Conservation (phyloP, 1,140 invertebrate genomes). For the Pogonognathellus flavescens region DNA sequence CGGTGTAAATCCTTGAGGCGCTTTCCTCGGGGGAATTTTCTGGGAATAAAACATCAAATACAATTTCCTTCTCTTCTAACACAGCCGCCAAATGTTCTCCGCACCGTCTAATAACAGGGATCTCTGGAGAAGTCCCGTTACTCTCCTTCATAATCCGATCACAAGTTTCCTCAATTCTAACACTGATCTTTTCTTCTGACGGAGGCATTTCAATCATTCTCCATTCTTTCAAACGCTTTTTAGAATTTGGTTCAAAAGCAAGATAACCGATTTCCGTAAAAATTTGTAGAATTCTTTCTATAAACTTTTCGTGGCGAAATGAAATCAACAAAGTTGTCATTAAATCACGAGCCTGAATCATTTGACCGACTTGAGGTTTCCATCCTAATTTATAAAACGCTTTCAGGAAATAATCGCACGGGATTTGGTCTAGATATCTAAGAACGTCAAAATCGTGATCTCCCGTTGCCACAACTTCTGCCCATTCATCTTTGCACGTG, state of each 20-base stretch:
- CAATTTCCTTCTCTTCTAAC: constrained; percentile 16
- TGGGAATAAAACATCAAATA: neutral
- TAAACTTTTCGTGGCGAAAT: constrained; percentile 6
- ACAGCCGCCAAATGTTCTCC: constrained; percentile 17
- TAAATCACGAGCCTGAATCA: neutral
- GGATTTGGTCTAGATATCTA: neutral
- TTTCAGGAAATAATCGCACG: neutral
- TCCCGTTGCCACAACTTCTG: neutral
- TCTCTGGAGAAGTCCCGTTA: neutral
- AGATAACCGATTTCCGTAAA: neutral
- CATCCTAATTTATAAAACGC: neutral
- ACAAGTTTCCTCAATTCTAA: neutral
- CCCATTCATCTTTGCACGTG: neutral
- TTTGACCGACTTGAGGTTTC: constrained; percentile 1
- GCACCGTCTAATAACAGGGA: neutral
- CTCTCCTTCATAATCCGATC: neutral
- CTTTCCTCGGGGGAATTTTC: constrained; percentile 28
- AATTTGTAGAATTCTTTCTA: neutral
- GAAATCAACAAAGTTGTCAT: constrained; percentile 24
- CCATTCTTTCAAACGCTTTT: constrained; percentile 14
- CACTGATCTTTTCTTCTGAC: neutral
- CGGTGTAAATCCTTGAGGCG: neutral
- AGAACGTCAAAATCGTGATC: neutral
- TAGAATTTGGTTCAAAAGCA: neutral
- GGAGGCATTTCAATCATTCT: neutral